Percentiles rank a stretch among this genome's conserved stretches.
These are phyloP conservation scores for Paratilapia polleni DNA, from an alignment of 2,113 vertebrate species.

Conservation along the genomic window DNA sequence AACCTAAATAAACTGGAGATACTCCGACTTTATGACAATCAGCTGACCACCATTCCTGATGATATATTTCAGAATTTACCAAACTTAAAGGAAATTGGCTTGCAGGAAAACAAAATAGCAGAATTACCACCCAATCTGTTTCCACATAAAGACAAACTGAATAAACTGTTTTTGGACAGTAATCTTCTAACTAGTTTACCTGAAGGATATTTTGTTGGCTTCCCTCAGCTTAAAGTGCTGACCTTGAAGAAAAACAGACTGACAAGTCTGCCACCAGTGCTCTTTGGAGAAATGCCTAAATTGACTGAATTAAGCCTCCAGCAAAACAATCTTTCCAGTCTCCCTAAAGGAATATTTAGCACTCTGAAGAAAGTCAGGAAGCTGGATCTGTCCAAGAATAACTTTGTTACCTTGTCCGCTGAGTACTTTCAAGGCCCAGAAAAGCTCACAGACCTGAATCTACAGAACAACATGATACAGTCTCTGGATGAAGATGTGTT, in stretches of 20 bases:
- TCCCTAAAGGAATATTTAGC: constrained; percentile 75
- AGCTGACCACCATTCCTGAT: constrained; percentile 75
- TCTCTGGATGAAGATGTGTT: constrained; percentile 67
- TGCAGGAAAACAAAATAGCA: constrained; percentile 75
- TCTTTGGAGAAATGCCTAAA: constrained; percentile 77
- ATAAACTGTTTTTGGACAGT: constrained; percentile 68
- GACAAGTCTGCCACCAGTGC: constrained; percentile 63
- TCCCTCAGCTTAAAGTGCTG: constrained; percentile 75
- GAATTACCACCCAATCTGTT: constrained; percentile 76
- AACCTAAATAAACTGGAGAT: constrained; percentile 71
- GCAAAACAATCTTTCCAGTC: constrained; percentile 73
- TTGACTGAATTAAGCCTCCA: constrained; percentile 76
- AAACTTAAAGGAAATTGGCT: constrained; percentile 75
- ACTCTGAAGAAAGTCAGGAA: constrained; percentile 75
- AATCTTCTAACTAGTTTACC: constrained; percentile 80
- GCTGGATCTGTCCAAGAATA: constrained; percentile 79
- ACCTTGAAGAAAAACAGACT: constrained; percentile 77
- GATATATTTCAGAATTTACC: constrained; percentile 74
- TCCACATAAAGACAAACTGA: constrained; percentile 76
- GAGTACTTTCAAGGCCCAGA: constrained; percentile 77
- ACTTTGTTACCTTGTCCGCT: constrained; percentile 68
- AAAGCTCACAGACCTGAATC: constrained; percentile 76
- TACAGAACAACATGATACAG: constrained; percentile 73
- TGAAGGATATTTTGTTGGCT: constrained; percentile 72
- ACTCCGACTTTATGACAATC: constrained; percentile 82